Base-by-base conservation (phyloP, 92 coral and sea anemone species). In the Heteractis magnifica region DNA sequence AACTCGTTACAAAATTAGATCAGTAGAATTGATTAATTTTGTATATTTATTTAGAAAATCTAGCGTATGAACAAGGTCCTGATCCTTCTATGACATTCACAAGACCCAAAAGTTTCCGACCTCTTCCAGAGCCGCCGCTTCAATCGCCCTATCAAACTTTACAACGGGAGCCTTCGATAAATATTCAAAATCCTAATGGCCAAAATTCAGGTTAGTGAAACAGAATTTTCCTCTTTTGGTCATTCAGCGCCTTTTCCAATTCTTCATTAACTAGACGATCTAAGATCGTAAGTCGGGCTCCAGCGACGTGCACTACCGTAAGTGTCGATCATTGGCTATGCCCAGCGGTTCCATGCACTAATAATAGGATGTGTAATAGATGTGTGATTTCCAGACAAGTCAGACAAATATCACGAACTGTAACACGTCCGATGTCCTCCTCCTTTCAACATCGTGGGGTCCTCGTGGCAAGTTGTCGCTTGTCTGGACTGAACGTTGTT, bases 61-160 rank as follows among this genome's bases (percentile, higher is more conserved):
- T 68, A 6, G 84, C 84, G 21, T 81, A 81, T 52, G 84, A 81
- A 18, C 49, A 19, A 81, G 73, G 73, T 68, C 73, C 73, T 26
- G 73, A 68, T 23, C 73, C 5, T 68, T 70, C 77, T 8, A 81
- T 81, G 77, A 70, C 84, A 44, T 23, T 81, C 18, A 68, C 84
- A 65, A 70, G 58, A 51, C 84, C 84, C 5, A 51, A 52, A 4
- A 75, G 41, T 14, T 2, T 52, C 14, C 83, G 84, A 68, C 84
- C 84, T 11, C 49, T 81, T 4, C 84, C 84, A 16, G 52, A 68
- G 52, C 75, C 59, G 6, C 75, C 72, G 4, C 65, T 77, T 50
- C 51, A 34, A 1, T 81, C 59, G 65, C 53, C 84, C 10, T 81
- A 68, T 26, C 55, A 74, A 4, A 68, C 76, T 20, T 48, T 81